Base-by-base conservation (phyloP, 2,888 invertebrate genomes). In the Agapostemon virescens region DNA sequence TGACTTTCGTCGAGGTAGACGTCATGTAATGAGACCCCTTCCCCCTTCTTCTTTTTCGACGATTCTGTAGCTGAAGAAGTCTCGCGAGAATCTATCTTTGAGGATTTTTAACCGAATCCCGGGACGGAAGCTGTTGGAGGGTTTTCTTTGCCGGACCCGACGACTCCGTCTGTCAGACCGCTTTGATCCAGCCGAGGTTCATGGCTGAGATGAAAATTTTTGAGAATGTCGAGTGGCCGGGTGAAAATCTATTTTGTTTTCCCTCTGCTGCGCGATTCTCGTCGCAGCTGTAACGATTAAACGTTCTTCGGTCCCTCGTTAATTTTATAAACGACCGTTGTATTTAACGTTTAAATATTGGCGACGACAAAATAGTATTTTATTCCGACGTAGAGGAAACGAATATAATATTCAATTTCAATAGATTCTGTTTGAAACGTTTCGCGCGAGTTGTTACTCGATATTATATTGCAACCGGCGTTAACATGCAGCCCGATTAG, bases 21-120 rank as follows among this genome's bases (percentile, higher is more conserved):
- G 68, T 84, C 79, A 79, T 66, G 69, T 80, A 84, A 84, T 79
- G 81, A 84, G 78, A 68, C 15, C 26, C 9, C 33, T 79, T 61
- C 69, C 77, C 69, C 70, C 69, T 52, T 52, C n/a, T 52, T 40
- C 40, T 30, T 26, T 55, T 26, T 17, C 55, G 20, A n/a, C 20
- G n/a, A n/a, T 13, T n/a, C 30, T 58, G 55, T 55, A 49, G 58
- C 26, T 13, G 63, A n/a, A 63, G 36, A 63, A 30, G 61, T 33
- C 63, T 64, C 13, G 49, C 40, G 26, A 20, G 15, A 36, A 33
- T 3, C 23, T 58, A 49, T 74, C 78, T 55, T 70, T 26, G 74
- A 70, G 40, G 58, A 63, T 70, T 77, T 78, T 83, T 63, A 40
- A 42, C 40, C 6, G 42, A 11, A 38, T 49, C 45, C 36, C n/a